Base-by-base conservation (phyloP, 2,888 invertebrate species). In the Sericinus montela region DNA sequence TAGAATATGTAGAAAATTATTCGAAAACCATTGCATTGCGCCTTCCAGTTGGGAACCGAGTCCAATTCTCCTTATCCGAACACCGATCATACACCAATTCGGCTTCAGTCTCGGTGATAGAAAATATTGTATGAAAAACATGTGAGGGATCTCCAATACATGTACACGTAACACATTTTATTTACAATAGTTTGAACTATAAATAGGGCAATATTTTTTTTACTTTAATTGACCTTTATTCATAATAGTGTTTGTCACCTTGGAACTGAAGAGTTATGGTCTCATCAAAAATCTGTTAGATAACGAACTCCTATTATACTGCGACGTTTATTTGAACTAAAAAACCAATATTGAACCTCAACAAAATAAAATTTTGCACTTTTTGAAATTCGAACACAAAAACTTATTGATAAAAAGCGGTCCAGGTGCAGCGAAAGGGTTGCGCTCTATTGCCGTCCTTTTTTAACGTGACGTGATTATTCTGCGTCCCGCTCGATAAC, bases 381-480 rank as follows among this genome's bases (percentile, higher is more conserved):
- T 85, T 87, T 85, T 80, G 60, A 80, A 81, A 78, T 75, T 80
- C 77, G 62, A 63, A 73, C 68, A 72, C 73, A 79, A 77, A 83
- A 82, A 74, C 65, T 66, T 60, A 53, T 36, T 46, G 13, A 62
- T 52, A 76, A 79, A 80, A 82, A 80, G 63, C 62, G 54, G 70
- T 72, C 87, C 87, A 88, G 87, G 84, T 87, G 87, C 80, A 63
- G 68, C 60, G 52, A 81, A 88, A 87, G 87, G 87, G 87, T 87
- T 88, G 67, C 69, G 47, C 52, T 29, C 4, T 63, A 53, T 42
- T 5, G 15, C 60, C 29, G 11, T 81, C 80, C 48, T 66, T 59
- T 55, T 82, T 67, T 62, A 43, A 44, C 65, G 19, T 25, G 34
- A 42, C 57, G 56, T 25, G 52, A 60, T 50, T 29, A 35, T 62